Evolutionary conservation across 2,888 invertebrate genomes (phyloP).

Genomic region (Himalopsyche tibetana): DNA sequence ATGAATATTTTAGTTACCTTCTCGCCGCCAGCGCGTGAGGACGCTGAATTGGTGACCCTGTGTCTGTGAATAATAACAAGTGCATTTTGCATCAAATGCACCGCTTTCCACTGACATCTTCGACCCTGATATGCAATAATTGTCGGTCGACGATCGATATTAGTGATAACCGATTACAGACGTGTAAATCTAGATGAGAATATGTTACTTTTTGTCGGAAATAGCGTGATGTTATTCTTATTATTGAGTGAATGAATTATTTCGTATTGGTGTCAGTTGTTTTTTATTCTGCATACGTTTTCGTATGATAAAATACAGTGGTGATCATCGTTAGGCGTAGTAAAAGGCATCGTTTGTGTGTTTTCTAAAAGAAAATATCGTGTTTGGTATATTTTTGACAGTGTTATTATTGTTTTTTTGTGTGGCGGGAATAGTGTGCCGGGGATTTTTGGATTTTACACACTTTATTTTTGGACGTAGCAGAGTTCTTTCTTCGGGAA

Average conservation of each 20-base stretch:
- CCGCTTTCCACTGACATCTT: slow-evolving; percentile 59
- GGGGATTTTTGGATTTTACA: slow-evolving; percentile 51
- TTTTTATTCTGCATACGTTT: slow-evolving; percentile 47
- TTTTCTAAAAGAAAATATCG: slow-evolving; percentile 58
- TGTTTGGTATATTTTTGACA: slow-evolving; percentile 52
- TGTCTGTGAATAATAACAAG: slow-evolving; percentile 57
- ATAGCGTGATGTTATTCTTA: slow-evolving; percentile 39
- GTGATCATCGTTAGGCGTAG: slow-evolving; percentile 12
- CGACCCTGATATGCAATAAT: slow-evolving; percentile 51
- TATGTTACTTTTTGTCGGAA: not conserved
- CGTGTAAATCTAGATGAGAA: slow-evolving; percentile 8
- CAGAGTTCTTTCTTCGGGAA: slow-evolving; percentile 31
- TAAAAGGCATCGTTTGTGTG: slow-evolving; percentile 46
- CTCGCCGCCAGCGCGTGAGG: slow-evolving; percentile 59
- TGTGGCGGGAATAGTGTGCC: slow-evolving; percentile 49
- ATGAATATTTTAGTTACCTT: slow-evolving; percentile 56
- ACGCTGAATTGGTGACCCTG: slow-evolving; percentile 49
- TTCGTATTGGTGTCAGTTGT: slow-evolving; percentile 63
- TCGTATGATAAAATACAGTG: slow-evolving; percentile 39
- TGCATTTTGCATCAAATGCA: slow-evolving; percentile 61
- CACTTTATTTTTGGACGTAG: slow-evolving; percentile 47
- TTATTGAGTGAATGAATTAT: slow-evolving; percentile 54
- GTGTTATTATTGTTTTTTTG: slow-evolving; percentile 48
- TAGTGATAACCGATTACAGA: not conserved
- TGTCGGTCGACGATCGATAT: slow-evolving; percentile 26